Conservation (phyloP, 2,797 vertebrate genomes). For the Rhinella marina region DNA sequence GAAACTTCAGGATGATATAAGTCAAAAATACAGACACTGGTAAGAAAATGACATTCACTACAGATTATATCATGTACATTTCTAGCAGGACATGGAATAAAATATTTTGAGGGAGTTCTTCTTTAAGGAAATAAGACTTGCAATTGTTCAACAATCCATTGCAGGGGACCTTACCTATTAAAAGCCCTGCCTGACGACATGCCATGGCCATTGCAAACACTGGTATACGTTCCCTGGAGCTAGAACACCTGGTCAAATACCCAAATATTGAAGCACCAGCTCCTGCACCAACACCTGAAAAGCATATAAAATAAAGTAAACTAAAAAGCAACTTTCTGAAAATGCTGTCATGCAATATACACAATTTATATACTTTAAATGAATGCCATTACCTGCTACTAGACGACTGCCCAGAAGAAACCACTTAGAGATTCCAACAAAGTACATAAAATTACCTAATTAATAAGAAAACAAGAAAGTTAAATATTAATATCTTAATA, state of each 20-base stretch:
- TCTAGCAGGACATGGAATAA: no score
- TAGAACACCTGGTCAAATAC: constrained; percentile 78
- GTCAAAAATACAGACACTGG: no score
- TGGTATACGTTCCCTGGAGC: constrained; percentile 76
- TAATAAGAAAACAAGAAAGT: constrained; percentile 27
- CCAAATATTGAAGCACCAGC: constrained; percentile 84
- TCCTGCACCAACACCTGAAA: constrained; percentile 80
- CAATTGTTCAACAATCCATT: neutral
- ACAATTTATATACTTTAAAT: neutral
- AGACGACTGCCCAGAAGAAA: constrained; percentile 82
- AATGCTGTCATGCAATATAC: neutral
- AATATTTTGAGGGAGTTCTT: no score
- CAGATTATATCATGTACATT: no score
- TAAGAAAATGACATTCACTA: no score
- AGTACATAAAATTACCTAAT: constrained; percentile 87
- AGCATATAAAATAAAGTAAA: constrained; percentile 8
- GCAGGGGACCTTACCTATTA: constrained; percentile 76
- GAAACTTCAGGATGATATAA: no score
- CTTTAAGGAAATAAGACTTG: neutral
- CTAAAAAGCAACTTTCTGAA: neutral
- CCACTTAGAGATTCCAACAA: constrained; percentile 85
- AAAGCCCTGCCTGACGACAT: constrained; percentile 82
- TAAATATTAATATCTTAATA: neutral
- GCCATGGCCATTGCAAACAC: constrained; percentile 86
- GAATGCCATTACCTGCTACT: constrained; percentile 76